A percentile compares a stretch with the other conserved stretches of the same genome.
phyloP scores from a whole-genome alignment of 64 coral and sea anemone genomes.

The Platygyra sinensis region DNA sequence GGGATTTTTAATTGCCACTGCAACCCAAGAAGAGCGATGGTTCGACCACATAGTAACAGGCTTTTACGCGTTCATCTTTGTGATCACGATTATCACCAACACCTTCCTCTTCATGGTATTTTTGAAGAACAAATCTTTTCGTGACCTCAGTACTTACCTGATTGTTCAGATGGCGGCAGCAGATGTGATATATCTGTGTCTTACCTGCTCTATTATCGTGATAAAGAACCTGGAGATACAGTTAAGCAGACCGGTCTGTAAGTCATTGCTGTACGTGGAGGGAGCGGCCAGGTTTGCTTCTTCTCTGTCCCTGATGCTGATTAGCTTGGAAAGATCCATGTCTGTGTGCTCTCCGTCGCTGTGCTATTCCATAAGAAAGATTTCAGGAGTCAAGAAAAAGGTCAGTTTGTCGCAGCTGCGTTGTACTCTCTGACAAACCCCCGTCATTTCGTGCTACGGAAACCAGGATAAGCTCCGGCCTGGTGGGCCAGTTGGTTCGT shows the following conservation, averaged over 20 bases:
- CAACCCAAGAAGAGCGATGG: neutral
- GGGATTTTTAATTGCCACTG: constrained; percentile 8
- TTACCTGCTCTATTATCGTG: neutral
- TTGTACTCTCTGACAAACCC: neutral
- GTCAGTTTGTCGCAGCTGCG: neutral
- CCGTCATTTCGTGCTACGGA: no score
- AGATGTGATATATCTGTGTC: constrained; percentile 1
- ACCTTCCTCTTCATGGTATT: constrained; percentile 21
- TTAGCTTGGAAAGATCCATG: neutral
- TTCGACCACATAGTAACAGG: constrained; percentile 6
- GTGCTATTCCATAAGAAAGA: constrained; percentile 24
- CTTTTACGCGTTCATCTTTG: constrained; percentile 3
- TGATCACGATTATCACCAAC: constrained; percentile 11
- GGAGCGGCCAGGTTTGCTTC: constrained; percentile 16
- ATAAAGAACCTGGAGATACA: constrained; percentile 24
- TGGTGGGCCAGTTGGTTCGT: no score
- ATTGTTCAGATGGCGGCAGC: constrained; percentile 26
- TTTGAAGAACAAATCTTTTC: constrained; percentile 7
- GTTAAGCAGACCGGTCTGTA: neutral
- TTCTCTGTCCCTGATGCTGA: constrained; percentile 23
- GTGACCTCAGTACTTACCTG: constrained; percentile 29
- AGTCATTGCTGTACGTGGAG: constrained; percentile 1
- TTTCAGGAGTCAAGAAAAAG: constrained; percentile 12
- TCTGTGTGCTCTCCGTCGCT: constrained; percentile 6
- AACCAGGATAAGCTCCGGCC: no score